Evolutionary conservation across 2,888 invertebrate genomes (phyloP), one percentile per base, ranked within the genome.

Genomic region (Epistrophella euchroma): DNA sequence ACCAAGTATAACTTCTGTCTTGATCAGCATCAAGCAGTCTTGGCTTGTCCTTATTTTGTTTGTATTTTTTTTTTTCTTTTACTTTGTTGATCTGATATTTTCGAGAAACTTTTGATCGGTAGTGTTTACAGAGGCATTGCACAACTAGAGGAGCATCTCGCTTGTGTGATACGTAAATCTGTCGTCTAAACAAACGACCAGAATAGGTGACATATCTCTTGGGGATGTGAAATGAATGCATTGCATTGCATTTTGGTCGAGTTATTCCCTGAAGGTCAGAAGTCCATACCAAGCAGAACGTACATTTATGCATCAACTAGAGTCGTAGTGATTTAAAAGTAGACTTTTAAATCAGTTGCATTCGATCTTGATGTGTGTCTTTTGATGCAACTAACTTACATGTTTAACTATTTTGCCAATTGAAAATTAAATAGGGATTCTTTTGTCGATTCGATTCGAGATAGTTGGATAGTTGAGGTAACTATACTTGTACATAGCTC

Each of bases 241-340:
- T 83, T 66, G 58, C 64, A 78, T 78, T 78, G n/a, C n/a, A n/a
- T n/a, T 82, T 82, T 86, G 78, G 74, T 86, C 71, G 73, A 64
- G 77, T 86, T 74, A 86, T 86, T 86, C 82, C 82, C 82, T 60
- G 86, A 86, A 86, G 86, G 86, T 86, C 86, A 86, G 52, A 56
- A 77, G 81, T 75, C 75, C 71, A 72, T 71, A 75, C 79, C 79
- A 70, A 70, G 75, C 22, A 66, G 13, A 28, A 22, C 47, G 1
- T 19, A 25, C 22, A 3, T 50, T 4, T 50, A 50, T 50, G 32
- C 25, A 28, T 80, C 66, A 56, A 62, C 70, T 71, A 37, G 52
- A 60, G 22, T 19, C 19, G 19, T 17, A 73, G 68, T 81, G 76
- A 80, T 62, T 85, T 73, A 70, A 85, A 58, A 73, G 37, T 66